Percentiles rank a stretch among this genome's conserved stretches.
Evolutionary conservation across 2,797 vertebrate species (phyloP).

Genomic region (Peromyscus nudipes): DNA sequence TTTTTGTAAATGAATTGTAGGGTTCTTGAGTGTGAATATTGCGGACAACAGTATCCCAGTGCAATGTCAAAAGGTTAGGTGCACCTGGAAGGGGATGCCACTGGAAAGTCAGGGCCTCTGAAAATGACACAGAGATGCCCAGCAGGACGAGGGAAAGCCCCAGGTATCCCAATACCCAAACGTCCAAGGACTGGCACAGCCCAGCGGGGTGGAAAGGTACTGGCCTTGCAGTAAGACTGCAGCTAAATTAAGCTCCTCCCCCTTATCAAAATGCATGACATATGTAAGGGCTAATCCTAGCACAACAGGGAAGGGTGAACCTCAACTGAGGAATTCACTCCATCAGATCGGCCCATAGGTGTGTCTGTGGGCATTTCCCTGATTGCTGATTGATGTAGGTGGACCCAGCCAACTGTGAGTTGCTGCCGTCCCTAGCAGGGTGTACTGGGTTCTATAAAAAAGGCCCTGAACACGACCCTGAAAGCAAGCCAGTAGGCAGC

Average conservation of each 20-base stretch:
- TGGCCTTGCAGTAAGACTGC: background rate
- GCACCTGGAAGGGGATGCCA: background rate
- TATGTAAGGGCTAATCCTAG: background rate
- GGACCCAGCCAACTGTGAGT: background rate
- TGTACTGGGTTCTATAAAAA: background rate
- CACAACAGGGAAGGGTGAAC: background rate
- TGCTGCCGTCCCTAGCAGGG: background rate
- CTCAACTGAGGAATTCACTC: background rate
- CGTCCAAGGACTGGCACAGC: background rate
- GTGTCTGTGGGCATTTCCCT: too few relatives aligned
- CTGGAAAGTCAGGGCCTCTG: background rate
- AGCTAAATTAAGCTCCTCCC: background rate
- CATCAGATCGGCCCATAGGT: background rate
- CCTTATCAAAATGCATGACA: background rate
- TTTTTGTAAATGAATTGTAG: background rate
- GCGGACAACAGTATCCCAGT: background rate
- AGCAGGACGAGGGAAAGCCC: background rate
- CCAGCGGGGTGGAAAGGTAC: background rate
- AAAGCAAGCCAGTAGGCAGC: background rate
- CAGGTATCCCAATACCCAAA: background rate
- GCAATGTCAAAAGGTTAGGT: background rate
- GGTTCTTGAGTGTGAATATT: background rate
- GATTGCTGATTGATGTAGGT: background rate
- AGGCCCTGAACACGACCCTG: background rate
- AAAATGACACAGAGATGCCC: conserved; percentile 19